Base-by-base conservation (phyloP, 2,113 vertebrate species). In the Brachionichthys hirsutus region DNA sequence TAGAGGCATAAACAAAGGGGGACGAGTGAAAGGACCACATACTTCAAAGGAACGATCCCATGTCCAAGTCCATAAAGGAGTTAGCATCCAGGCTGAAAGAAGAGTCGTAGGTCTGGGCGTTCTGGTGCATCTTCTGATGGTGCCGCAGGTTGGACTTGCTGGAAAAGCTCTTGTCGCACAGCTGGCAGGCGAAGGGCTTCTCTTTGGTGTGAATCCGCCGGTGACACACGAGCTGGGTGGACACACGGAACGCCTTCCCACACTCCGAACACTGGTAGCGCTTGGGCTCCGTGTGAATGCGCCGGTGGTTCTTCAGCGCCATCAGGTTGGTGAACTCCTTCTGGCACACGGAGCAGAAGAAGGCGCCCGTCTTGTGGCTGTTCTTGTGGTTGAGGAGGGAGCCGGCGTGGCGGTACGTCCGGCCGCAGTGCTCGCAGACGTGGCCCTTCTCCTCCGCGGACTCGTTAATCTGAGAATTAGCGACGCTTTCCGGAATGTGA, bases 251-350 rank as follows among this genome's bases (percentile, higher is more conserved):
- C 2, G 90, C 92, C 72, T 93, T 92, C 8, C 93, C 93, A 10
- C 94, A 93, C 71, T 92, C 90, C 70, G 90, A 80, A 69, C 94
- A 95, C 67, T 92, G 91, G 74, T 94, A 94, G 46, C 94, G 93
- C 64, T 94, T 92, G 35, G 94, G 92, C 80, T 93, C 93, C 0
- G 92, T 91, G 69, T 93, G 92, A 45, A 92, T 92, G 24, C 90
- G 90, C 4, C 85, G 64, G 85, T 93, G 92, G 87, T 92, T 92
- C 82, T 92, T 92, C 19, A 93, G 88, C 0, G 90, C 89, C 90
- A 91, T 91, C 36, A 91, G 83, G 81, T 92, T 92, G 68, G 85
- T 86, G 83, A 92, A 93, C 83, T 91, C 88, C 36, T 92, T 93
- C 62, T 89, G 89, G 80, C 92, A 93, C 34, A 89, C 73, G 0